These are phyloP conservation scores for Plagodis pulveraria DNA, from an alignment of 2,888 invertebrate species.

Conservation along the genomic window DNA sequence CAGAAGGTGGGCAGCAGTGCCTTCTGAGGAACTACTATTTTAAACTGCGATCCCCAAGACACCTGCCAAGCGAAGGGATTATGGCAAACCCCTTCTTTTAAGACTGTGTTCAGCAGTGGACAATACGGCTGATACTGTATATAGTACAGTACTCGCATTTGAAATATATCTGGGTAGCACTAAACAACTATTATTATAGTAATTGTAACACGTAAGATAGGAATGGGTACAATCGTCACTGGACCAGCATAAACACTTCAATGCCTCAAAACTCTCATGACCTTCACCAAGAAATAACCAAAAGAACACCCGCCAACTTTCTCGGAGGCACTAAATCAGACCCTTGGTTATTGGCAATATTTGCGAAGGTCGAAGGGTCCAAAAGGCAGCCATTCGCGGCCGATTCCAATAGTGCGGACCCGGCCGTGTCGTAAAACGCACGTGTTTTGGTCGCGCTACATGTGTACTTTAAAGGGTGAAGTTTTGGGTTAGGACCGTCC, in stretches of 20 bases:
- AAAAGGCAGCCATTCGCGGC: slow-evolving; percentile 64
- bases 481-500: slow-evolving; percentile 78
- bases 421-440: slow-evolving; percentile 75
- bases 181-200: too few species aligned
- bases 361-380: slow-evolving; percentile 45
- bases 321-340: slow-evolving; percentile 22
- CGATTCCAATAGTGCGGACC: slow-evolving; percentile 71
- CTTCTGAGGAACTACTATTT: too few species aligned
- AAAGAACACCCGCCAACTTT: slow-evolving; percentile 14
- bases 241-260: background rate
- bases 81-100: too few species aligned
- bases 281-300: slow-evolving; percentile 13
- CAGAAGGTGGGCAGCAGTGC: too few species aligned
- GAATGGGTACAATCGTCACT: too few species aligned
- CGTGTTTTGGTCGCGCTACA: slow-evolving; percentile 74
- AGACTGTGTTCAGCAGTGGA: too few species aligned
- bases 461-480: slow-evolving; percentile 78
- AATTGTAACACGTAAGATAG: too few species aligned
- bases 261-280: slow-evolving; percentile 2
- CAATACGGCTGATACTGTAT: too few species aligned
- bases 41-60: too few species aligned
- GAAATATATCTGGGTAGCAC: too few species aligned
- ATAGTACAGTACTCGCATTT: too few species aligned
- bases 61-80: too few species aligned
- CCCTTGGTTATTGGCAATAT: slow-evolving; percentile 38